Percentiles rank a stretch among this genome's conserved stretches.
Evolutionary conservation across 2,113 vertebrate genomes (phyloP).

Genomic region (Ancistrus triradiatus): DNA sequence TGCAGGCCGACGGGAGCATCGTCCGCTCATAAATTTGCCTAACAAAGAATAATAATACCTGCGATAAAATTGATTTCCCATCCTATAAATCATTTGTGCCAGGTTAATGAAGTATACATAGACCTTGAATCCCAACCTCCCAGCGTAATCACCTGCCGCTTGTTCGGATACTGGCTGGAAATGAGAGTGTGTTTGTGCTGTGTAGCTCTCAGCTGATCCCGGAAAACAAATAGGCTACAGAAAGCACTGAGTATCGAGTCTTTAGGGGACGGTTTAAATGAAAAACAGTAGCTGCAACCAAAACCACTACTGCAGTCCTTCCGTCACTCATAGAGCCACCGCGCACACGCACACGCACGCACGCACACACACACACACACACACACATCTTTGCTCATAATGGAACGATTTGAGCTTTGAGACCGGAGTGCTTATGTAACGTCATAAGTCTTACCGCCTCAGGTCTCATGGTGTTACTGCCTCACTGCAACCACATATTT

Average conservation of each 20-base stretch:
- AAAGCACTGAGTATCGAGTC: not conserved
- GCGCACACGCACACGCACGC: conserved; percentile 25
- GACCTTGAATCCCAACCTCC: conserved; percentile 16
- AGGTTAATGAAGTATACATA: conserved; percentile 37
- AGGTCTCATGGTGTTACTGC: not conserved
- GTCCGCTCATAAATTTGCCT: conserved; percentile 44
- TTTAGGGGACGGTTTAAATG: conserved; percentile 18
- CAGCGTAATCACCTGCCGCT: conserved; percentile 25
- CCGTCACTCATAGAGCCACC: not conserved
- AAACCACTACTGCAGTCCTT: not conserved
- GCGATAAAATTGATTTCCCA: conserved; percentile 35
- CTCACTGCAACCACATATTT: too few relatives aligned
- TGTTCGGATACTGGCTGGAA: conserved; percentile 1
- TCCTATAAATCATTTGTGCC: conserved; percentile 31
- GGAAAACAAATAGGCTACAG: conserved; percentile 20
- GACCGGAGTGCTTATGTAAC: conserved; percentile 40
- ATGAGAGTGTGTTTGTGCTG: not conserved
- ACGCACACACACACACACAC: conserved; percentile 38
- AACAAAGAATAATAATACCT: conserved; percentile 47
- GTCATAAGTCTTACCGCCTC: not conserved
- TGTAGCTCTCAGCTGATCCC: not conserved
- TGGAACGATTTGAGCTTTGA: conserved; percentile 42
- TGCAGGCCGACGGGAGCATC: conserved; percentile 23
- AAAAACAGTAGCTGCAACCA: conserved; percentile 8
- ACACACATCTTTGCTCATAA: conserved; percentile 52